Conservation (phyloP, 2,888 invertebrate genomes). For the Orthosia incerta region DNA sequence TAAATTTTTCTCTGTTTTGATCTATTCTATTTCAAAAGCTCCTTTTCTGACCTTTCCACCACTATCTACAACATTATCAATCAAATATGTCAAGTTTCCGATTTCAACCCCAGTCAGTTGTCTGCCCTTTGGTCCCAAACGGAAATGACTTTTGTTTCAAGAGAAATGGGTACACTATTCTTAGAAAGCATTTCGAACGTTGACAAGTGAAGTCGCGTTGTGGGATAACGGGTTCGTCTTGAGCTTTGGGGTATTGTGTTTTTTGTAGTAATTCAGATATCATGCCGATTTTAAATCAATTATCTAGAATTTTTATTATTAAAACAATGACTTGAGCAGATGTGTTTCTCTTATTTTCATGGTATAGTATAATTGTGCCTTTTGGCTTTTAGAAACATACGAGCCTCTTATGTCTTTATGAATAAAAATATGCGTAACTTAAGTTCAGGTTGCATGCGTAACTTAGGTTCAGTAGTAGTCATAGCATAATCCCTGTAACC, state of each 20-base stretch:
- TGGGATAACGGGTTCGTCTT: background rate
- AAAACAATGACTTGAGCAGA: too few species aligned
- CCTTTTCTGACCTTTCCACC: background rate
- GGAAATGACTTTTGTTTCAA: slow-evolving; percentile 41
- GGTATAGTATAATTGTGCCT: too few species aligned
- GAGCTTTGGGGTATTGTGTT: background rate
- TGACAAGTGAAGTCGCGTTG: slow-evolving; percentile 35
- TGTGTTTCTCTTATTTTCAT: too few species aligned
- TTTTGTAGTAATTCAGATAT: background rate
- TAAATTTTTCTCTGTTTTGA: background rate
- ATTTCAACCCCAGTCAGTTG: slow-evolving; percentile 1
- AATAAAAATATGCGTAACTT: too few species aligned
- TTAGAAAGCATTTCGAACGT: slow-evolving; percentile 25
- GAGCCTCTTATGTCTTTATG: too few species aligned
- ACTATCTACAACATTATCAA: background rate
- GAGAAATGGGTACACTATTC: slow-evolving; percentile 35
- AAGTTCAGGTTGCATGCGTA: too few species aligned
- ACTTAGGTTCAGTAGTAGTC: too few species aligned
- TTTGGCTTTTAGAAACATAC: too few species aligned
- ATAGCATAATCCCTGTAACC: too few species aligned
- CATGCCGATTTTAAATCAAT: background rate
- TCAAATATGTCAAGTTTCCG: background rate
- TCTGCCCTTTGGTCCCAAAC: slow-evolving; percentile 38
- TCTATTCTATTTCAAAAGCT: background rate
- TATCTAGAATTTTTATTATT: too few species aligned